Conservation (phyloP, 2,797 vertebrate species). For the Synaphobranchus kaupii region DNA sequence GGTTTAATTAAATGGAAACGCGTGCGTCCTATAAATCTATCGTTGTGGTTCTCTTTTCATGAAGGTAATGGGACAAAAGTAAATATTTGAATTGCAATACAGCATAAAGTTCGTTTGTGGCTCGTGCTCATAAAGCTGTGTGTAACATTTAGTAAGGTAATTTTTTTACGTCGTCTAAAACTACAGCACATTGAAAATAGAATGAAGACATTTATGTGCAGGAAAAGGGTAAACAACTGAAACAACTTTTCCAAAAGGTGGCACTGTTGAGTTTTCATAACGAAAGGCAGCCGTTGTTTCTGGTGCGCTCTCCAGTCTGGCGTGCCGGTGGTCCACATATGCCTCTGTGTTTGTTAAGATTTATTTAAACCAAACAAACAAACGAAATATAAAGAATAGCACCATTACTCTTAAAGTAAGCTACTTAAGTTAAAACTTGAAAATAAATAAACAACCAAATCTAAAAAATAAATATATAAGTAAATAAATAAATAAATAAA, state of each 20-base stretch:
- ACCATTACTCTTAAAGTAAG: neutral
- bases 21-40: too few relatives aligned
- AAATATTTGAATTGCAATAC: neutral
- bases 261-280: slow-evolving; percentile 89
- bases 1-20: too few relatives aligned
- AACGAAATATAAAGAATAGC: neutral
- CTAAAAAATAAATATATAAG: neutral
- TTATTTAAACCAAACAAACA: neutral
- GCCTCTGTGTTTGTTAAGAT: neutral
- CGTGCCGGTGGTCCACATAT: neutral
- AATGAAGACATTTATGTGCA: neutral
- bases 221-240: slow-evolving; percentile 32
- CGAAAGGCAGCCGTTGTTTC: neutral
- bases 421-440: neutral
- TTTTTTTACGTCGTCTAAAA: neutral
- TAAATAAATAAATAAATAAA: neutral
- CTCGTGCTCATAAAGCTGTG: neutral
- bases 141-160: neutral
- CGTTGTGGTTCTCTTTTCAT: neutral
- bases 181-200: neutral
- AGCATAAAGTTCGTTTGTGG: neutral
- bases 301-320: neutral
- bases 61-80: neutral
- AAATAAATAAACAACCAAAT: neutral
- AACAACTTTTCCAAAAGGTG: slow-evolving; percentile 83